Evolutionary conservation across 2,797 vertebrate species (phyloP).

Genomic region (Dendrocincla tyrannina): DNA sequence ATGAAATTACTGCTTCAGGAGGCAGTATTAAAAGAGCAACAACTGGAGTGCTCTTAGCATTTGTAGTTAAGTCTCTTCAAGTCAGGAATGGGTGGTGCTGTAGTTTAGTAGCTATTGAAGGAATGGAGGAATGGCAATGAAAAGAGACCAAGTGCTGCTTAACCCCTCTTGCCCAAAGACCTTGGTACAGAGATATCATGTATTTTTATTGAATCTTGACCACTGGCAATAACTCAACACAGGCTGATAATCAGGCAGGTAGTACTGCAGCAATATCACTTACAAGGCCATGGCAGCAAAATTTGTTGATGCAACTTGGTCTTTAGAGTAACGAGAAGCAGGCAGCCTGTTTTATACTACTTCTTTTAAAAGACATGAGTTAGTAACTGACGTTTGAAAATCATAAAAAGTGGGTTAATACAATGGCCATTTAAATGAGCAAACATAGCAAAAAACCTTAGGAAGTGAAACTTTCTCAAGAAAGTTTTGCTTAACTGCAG

Average conservation of each 20-base stretch:
- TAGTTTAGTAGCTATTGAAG: background rate
- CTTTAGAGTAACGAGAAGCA: background rate
- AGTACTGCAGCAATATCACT: background rate
- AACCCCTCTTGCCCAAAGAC: background rate
- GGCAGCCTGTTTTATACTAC: background rate
- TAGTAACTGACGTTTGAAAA: constrained; percentile 32
- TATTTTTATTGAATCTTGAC: background rate
- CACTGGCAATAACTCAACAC: background rate
- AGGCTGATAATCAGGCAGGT: background rate
- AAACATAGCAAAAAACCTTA: constrained; percentile 47
- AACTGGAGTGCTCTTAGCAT: background rate
- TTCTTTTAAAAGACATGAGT: background rate
- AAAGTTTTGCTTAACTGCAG: constrained; percentile 21
- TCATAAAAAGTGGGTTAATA: constrained; percentile 39
- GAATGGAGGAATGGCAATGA: background rate
- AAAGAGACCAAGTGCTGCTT: background rate
- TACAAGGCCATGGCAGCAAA: background rate
- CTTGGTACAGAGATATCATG: background rate
- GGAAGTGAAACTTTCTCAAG: constrained; percentile 69
- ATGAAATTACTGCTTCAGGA: background rate
- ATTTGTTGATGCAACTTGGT: background rate
- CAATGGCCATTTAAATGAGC: constrained; percentile 52
- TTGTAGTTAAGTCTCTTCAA: background rate
- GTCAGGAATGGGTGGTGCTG: background rate
- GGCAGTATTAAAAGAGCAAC: background rate